Percentiles rank a stretch among this genome's conserved stretches.
Conservation (phyloP, 1,140 invertebrate species). For the Philaenus spumarius region DNA sequence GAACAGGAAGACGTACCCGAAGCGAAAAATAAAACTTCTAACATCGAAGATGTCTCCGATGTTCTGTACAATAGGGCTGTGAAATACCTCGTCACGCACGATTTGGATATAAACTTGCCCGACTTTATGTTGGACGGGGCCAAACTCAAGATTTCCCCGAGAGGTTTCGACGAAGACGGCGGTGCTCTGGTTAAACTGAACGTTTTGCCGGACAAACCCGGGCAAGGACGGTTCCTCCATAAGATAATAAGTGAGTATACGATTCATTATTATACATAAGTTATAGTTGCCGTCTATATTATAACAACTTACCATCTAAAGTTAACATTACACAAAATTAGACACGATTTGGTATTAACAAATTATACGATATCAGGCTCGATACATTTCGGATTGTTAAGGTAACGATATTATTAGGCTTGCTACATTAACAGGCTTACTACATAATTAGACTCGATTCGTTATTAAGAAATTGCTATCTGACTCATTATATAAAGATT, state of each 20-base stretch:
- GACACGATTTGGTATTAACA: no score
- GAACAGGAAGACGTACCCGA: slow-evolving; percentile 33
- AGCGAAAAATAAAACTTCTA: slow-evolving; percentile 21
- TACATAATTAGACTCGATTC: no score
- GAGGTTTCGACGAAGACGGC: slow-evolving; percentile 54
- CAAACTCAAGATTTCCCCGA: slow-evolving; percentile 61
- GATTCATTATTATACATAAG: not conserved
- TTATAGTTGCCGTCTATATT: no score
- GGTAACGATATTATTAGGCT: no score
- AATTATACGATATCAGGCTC: no score
- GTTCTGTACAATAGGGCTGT: slow-evolving; percentile 57
- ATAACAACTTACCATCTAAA: not conserved
- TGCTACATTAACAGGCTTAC: no score
- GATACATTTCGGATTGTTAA: no score
- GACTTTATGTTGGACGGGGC: slow-evolving; percentile 61
- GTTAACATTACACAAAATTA: no score
- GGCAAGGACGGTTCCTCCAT: slow-evolving; percentile 53
- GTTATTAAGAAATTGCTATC: no score
- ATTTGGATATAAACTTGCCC: slow-evolving; percentile 61
- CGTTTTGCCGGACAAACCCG: slow-evolving; percentile 44
- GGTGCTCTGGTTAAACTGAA: slow-evolving; percentile 65
- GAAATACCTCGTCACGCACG: slow-evolving; percentile 66
- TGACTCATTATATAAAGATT: no score
- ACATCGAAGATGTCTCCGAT: slow-evolving; percentile 61
- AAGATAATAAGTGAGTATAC: slow-evolving; percentile 63